Evolutionary conservation across 2,113 vertebrate genomes (phyloP).

Genomic region (Centropristis striata): DNA sequence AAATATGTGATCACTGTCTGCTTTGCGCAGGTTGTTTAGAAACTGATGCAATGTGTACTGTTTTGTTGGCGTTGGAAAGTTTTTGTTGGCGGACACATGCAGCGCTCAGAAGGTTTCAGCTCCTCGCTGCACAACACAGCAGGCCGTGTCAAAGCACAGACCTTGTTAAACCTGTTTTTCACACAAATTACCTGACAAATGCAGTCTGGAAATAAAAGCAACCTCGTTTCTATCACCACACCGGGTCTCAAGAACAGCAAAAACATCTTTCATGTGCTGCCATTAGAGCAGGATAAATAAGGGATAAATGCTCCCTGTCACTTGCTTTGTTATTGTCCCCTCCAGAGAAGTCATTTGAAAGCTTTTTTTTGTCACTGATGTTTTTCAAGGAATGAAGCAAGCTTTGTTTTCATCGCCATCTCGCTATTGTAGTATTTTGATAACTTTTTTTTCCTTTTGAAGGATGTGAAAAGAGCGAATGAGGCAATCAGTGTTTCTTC

Average conservation of each 20-base stretch:
- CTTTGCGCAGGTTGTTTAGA: too few species aligned
- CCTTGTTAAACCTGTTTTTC: constrained; percentile 36
- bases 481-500: constrained; percentile 67
- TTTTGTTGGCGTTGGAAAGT: too few species aligned
- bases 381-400: constrained; percentile 26
- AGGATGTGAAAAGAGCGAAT: constrained; percentile 60
- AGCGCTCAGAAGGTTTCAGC: neutral
- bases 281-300: constrained; percentile 45
- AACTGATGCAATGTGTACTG: too few species aligned
- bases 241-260: constrained; percentile 13
- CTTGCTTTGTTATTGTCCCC: constrained; percentile 44
- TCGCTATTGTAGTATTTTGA: constrained; percentile 35
- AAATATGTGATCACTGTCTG: too few species aligned
- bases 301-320: constrained; percentile 48
- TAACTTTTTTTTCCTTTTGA: constrained; percentile 56
- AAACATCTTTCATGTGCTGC: constrained; percentile 26
- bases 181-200: constrained; percentile 35
- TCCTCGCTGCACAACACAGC: neutral
- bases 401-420: constrained; percentile 59
- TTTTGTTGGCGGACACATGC: constrained; percentile 6
- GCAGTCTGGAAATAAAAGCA: constrained; percentile 8
- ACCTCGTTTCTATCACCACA: constrained; percentile 12
- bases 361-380: constrained; percentile 50
- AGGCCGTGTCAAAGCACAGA: constrained; percentile 8
- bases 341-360: constrained; percentile 47